These are phyloP conservation scores for Sesia apiformis DNA, from an alignment of 2,888 invertebrate genomes.

Conservation along the genomic window DNA sequence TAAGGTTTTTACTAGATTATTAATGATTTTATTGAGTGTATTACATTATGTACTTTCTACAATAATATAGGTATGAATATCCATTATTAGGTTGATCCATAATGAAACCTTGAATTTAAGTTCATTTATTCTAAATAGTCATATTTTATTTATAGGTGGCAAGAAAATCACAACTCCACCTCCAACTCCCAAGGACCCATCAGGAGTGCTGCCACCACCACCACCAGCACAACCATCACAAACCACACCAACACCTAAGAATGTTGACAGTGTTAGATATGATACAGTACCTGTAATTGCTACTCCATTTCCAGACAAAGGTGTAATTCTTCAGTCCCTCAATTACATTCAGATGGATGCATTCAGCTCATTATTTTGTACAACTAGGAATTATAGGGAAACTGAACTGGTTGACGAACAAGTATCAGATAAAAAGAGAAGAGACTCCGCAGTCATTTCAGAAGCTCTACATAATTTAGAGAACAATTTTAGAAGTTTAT, in stretches of 20 bases:
- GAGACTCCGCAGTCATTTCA: conserved; percentile 47
- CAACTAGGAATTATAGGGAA: conserved; percentile 19
- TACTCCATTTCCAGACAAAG: conserved; percentile 61
- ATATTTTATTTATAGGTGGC: conserved; percentile 24
- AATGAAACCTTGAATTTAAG: too few relatives aligned
- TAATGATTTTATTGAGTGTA: too few relatives aligned
- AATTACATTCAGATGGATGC: conserved; percentile 70
- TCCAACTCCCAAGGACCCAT: conserved; percentile 13
- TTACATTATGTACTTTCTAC: too few relatives aligned
- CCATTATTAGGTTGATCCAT: too few relatives aligned
- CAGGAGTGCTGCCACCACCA: conserved; percentile 16
- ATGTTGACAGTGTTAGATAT: conserved; percentile 10
- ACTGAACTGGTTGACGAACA: conserved; percentile 22
- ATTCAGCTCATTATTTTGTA: conserved; percentile 52
- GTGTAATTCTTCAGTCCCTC: conserved; percentile 57
- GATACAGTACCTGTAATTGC: conserved; percentile 12
- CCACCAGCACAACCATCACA: conserved; percentile 10
- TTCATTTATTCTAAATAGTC: too few relatives aligned
- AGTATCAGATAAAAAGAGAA: conserved; percentile 18
- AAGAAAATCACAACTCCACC: conserved; percentile 17
- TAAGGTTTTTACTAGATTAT: too few relatives aligned
- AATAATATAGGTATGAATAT: too few relatives aligned
- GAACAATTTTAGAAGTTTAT: conserved; percentile 60
- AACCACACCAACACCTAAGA: conserved; percentile 12
- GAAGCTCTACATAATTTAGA: conserved; percentile 54